Percentiles rank a stretch among this genome's conserved stretches.
These are phyloP conservation scores for Myioborus melanocephalus DNA, from an alignment of 2,797 vertebrate genomes.

Conservation along the genomic window DNA sequence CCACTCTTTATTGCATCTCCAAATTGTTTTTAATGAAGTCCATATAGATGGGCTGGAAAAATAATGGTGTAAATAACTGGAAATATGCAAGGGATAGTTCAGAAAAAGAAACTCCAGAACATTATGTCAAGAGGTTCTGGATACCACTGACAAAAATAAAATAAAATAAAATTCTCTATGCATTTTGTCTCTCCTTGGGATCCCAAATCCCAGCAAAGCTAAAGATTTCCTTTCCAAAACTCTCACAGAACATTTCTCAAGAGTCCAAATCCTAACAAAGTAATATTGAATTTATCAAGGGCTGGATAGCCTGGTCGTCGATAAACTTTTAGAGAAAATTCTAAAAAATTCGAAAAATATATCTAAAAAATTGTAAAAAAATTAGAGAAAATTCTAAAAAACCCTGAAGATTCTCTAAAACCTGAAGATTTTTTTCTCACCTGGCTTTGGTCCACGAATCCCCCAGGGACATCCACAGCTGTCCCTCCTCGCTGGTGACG, in stretches of 20 bases:
- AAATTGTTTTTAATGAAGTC: neutral
- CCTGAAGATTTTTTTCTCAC: conserved; percentile 59
- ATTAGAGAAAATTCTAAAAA: neutral
- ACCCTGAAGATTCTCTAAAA: neutral
- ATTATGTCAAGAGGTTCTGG: neutral
- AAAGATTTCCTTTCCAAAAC: neutral
- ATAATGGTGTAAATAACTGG: neutral
- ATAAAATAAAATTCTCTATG: neutral
- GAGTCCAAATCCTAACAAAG: neutral
- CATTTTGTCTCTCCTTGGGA: neutral
- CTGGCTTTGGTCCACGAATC: conserved; percentile 92
- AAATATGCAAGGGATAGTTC: neutral
- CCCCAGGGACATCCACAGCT: conserved; percentile 89
- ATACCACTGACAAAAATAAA: neutral
- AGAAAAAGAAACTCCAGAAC: neutral
- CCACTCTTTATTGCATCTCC: neutral
- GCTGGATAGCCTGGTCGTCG: neutral
- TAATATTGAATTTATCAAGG: fast-evolving
- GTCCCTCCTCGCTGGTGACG: conserved; percentile 84
- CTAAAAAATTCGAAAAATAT: too few species aligned
- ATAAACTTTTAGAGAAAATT: neutral
- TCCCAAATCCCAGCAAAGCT: neutral
- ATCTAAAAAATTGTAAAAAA: too few species aligned
- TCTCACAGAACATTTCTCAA: neutral
- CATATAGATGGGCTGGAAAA: neutral